Conservation (phyloP, 1,140 invertebrate species). For the Oscheius sp. region DNA sequence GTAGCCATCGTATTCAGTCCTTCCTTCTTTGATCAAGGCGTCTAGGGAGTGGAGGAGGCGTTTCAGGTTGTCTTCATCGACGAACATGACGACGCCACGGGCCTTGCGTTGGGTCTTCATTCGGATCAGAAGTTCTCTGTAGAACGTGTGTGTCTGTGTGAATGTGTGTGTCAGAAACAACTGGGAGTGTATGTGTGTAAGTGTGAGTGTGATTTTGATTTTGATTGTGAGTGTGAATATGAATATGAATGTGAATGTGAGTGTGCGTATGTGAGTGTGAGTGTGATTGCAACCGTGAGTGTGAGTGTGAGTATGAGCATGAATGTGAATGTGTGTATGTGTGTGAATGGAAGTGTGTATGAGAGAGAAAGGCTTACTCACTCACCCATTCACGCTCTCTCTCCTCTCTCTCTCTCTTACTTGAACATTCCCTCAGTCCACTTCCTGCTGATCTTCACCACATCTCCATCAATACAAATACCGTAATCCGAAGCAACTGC, state of each 20-base stretch:
- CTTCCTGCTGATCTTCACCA: slow-evolving; percentile 63
- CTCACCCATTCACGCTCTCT: no score
- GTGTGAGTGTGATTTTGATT: no score
- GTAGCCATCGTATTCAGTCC: slow-evolving; percentile 49
- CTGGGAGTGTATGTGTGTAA: background rate
- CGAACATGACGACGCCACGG: slow-evolving; percentile 73
- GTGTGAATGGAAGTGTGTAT: no score
- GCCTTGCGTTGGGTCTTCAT: slow-evolving; percentile 68
- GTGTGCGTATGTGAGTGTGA: no score
- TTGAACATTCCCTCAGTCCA: slow-evolving; percentile 58
- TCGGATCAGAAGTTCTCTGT: slow-evolving; percentile 63
- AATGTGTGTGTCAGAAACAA: slow-evolving; percentile 1
- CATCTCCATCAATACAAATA: slow-evolving; percentile 70
- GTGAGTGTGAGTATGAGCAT: no score
- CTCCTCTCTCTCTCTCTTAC: slow-evolving; percentile 14
- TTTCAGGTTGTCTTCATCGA: slow-evolving; percentile 73
- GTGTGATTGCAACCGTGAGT: no score
- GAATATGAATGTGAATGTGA: no score
- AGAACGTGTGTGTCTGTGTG: slow-evolving; percentile 53
- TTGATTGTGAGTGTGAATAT: no score
- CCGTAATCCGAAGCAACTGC: slow-evolving; percentile 67
- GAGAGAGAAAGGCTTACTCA: no score
- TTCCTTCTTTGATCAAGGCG: slow-evolving; percentile 41
- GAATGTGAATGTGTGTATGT: no score
- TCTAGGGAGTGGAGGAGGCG: slow-evolving; percentile 63